Percentiles rank a stretch among this genome's conserved stretches.
These are phyloP conservation scores for Anguilla pacifica DNA, from an alignment of 2,797 vertebrate genomes.

Conservation along the genomic window DNA sequence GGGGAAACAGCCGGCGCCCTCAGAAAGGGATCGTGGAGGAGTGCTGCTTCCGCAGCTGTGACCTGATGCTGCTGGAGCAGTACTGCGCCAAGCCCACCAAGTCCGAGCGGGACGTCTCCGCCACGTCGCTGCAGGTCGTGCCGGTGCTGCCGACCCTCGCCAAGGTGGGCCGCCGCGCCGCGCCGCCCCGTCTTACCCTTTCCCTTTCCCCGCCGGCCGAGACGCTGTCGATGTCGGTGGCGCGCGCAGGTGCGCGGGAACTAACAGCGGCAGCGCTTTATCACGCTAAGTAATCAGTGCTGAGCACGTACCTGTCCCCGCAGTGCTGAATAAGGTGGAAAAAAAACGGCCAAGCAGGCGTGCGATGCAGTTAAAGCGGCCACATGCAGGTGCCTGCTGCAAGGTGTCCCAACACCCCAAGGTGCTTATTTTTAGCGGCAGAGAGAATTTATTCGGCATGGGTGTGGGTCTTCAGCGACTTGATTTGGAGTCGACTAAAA, in stretches of 20 bases:
- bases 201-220: not conserved
- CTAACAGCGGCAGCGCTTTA: conserved; percentile 31
- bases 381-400: conserved; percentile 15
- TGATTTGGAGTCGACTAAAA: not conserved
- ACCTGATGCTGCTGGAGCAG: conserved; percentile 81
- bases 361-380: not conserved
- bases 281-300: conserved; percentile 39
- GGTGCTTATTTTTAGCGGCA: not conserved
- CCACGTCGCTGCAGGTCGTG: conserved; percentile 66
- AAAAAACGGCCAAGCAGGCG: conserved; percentile 19
- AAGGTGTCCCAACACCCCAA: not conserved
- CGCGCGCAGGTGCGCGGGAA: conserved; percentile 34
- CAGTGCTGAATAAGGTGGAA: conserved; percentile 43
- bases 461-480: not conserved
- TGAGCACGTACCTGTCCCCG: conserved; percentile 33
- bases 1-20: conserved; percentile 70
- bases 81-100: conserved; percentile 86
- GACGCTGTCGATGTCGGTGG: conserved; percentile 36
- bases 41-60: conserved; percentile 85
- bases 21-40: conserved; percentile 84
- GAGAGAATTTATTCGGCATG: not conserved
- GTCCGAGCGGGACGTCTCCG: conserved; percentile 80
- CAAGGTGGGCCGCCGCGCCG: conserved; percentile 66
- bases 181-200: conserved; percentile 48
- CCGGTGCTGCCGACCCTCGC: conserved; percentile 65